Base-by-base conservation (phyloP, 2,888 invertebrate species). In the Spisula subtruncata region DNA sequence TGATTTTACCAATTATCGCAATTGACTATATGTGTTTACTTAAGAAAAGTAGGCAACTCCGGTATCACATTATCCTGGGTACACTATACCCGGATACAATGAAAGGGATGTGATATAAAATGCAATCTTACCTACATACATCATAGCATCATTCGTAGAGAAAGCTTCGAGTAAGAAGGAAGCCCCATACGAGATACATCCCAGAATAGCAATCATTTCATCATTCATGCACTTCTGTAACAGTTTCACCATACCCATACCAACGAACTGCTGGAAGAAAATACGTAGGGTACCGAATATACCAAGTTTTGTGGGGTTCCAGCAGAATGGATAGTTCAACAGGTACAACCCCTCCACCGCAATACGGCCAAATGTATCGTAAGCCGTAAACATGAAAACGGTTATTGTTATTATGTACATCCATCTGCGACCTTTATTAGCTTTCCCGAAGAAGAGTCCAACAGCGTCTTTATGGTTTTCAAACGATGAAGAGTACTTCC, bases 321-420 rank as follows among this genome's bases (percentile, higher is more conserved):
- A 94, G 81, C 94, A 94, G 79, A 94, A 91, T 14, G 94, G 94
- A 32, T 35, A 75, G 54, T 92, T 92, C 35, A 94, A 83, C 32
- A 92, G 88, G 56, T 93, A 94, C 5, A 94, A 83, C 2, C 91
- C 89, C 81, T 93, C 93, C 8, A 93, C 83, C 16, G 83, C 60
- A 0, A 87, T 60, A 10, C 91, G 81, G 5, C 94, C 94, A 20
- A 85, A 80, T 2, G 85, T 2, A 20, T 83, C 71, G 5, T 92
- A 81, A 0, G 81, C 54, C 0, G 90, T 90, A 29, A 91, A 87
- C 2, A 88, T 41, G 71, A 93, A 90, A 0, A 87, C 89, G 12
- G 79, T 14, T 20, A 92, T 51, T 41, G 82, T 82, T n/a, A 88
- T 56, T 0, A 89, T 87, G 41, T 91, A 94, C 81, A 89, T 87